A percentile compares a stretch with the other conserved stretches of the same genome.
Conservation (phyloP, 2,113 vertebrate genomes). For the Eira barbara region DNA sequence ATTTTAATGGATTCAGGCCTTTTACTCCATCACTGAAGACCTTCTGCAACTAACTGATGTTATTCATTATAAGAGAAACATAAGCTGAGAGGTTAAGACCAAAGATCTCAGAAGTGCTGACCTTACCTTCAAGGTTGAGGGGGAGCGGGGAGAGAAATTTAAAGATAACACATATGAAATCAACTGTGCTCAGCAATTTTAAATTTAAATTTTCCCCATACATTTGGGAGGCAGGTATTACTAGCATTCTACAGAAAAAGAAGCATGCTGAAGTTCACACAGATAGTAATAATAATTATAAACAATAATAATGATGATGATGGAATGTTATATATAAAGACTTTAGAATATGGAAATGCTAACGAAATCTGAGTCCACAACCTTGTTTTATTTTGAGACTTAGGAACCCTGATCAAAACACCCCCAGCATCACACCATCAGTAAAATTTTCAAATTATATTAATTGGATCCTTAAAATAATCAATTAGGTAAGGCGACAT, state of each 20-base stretch:
- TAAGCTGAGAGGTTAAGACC: background rate
- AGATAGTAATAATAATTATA: background rate
- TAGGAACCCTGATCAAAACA: background rate
- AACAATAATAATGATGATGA: background rate
- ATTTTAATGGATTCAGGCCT: background rate
- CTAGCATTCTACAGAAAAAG: background rate
- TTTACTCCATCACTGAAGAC: background rate
- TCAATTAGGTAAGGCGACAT: background rate
- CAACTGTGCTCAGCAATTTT: background rate
- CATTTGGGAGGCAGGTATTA: background rate
- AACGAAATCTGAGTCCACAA: background rate
- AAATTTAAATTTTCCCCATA: background rate
- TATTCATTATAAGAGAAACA: background rate
- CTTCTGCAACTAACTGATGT: background rate
- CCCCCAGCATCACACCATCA: background rate
- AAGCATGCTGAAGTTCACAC: background rate
- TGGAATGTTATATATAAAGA: background rate
- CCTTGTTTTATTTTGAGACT: background rate
- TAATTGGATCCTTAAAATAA: background rate
- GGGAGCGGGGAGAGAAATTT: background rate
- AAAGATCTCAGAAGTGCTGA: background rate
- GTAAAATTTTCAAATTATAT: background rate
- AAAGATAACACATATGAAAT: background rate
- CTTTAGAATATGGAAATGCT: background rate
- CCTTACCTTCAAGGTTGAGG: background rate